Base-by-base conservation (phyloP, 2,797 vertebrate genomes). In the Cryptoblepharus egeriae region DNA sequence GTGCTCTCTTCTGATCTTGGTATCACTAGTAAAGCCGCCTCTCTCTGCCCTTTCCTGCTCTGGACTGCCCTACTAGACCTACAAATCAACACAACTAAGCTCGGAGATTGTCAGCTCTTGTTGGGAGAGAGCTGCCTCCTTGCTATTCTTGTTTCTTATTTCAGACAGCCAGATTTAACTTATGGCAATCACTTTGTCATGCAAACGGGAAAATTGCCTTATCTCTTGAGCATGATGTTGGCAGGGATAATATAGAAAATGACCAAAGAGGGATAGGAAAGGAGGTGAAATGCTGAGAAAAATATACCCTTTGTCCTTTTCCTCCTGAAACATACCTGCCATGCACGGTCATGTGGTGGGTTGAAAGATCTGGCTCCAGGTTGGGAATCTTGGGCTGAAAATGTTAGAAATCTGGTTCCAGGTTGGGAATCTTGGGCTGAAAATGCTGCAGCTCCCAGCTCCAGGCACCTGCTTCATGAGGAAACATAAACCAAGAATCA, bases 81-180 rank as follows among this genome's bases (percentile, higher is more conserved):
- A 77, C 60, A 87, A 84, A 42, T 87, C 90, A 89, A 68, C 60
- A 85, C 67, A 88, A 80, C 1, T 75, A 20, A 85, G n/a, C 86
- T 88, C 67, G 26, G 81, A 92, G 71, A 22, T 61, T 85, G 88
- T 79, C 89, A 61, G 64, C 32, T n/a, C 58, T 18, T 32, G 90
- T 76, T 85, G 77, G 79, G 22, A 28, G 75, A 80, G 86, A 88
- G 76, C 60, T 84, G 83, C 9, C 80, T 42, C 85, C 86, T 80
- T 87, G 79, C 75, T 45, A 3, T 8, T 45, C 42, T n/a, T 28
- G 26, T 15, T 10, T 39, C 9, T 26, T 26, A 26, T 15, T 16
- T 16, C 1, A 42, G 60, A 42, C 35, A 18, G 9, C 16, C 22
- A 42, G 32, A 28, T 10, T 26, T 9, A 32, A 15, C n/a, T 64